These are phyloP conservation scores for Cephus sareptanus DNA, from an alignment of 2,888 invertebrate genomes.

Conservation along the genomic window DNA sequence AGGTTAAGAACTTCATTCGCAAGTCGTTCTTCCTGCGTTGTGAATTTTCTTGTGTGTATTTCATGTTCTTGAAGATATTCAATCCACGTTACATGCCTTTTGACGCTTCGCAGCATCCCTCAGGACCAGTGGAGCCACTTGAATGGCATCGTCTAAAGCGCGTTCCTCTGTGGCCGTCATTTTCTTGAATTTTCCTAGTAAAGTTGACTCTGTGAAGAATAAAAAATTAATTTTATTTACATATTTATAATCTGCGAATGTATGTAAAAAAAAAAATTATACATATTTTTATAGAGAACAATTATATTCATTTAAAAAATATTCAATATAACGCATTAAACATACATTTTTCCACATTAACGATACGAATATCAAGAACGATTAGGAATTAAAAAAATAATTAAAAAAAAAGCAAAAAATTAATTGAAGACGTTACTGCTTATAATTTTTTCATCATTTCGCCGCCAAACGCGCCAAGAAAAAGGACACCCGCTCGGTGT, in stretches of 20 bases:
- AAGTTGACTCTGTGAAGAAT: not conserved
- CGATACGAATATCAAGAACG: not conserved
- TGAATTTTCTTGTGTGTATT: not conserved
- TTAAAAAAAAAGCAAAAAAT: not conserved
- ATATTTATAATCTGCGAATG: not conserved
- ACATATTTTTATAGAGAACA: no score
- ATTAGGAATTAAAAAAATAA: not conserved
- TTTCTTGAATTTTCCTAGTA: not conserved
- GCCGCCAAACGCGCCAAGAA: not conserved
- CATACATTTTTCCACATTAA: no score
- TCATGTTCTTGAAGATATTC: not conserved
- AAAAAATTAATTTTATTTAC: not conserved
- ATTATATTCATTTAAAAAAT: no score
- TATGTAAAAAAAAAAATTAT: no score
- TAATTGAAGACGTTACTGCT: not conserved
- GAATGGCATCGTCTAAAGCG: constrained; percentile 56
- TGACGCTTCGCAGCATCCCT: constrained; percentile 54
- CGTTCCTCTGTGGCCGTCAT: constrained; percentile 56
- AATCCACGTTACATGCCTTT: constrained; percentile 42
- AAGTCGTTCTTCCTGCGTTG: not conserved
- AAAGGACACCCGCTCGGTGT: not conserved
- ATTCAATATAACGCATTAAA: no score
- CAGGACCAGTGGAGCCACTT: constrained; percentile 53
- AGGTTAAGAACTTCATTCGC: constrained; percentile 28
- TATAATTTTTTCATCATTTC: not conserved